phyloP scores from a whole-genome alignment of 2,888 invertebrate species.

The Hyles lineata region DNA sequence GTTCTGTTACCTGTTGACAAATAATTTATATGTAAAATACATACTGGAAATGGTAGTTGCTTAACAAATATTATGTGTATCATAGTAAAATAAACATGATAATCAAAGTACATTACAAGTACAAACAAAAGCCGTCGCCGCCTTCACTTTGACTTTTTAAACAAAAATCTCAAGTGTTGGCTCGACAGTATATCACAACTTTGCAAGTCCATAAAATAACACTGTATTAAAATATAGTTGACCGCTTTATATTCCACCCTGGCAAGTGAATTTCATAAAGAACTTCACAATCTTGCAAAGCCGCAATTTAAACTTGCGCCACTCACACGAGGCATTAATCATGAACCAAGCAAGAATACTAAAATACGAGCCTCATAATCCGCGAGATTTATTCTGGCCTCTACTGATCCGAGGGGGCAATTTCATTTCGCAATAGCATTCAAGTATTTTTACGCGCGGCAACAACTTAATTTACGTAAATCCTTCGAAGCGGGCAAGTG shows the following conservation, averaged over 20 bases:
- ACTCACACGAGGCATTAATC: conserved; percentile 10
- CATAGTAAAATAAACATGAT: neutral
- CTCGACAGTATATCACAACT: neutral
- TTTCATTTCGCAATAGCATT: conserved; percentile 1
- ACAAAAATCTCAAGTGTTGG: too few species aligned
- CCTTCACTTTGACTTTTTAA: too few species aligned
- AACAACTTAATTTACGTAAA: conserved; percentile 10
- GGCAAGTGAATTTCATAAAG: conserved; percentile 5
- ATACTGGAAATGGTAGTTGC: neutral
- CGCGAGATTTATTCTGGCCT: neutral
- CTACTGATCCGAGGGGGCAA: conserved; percentile 9
- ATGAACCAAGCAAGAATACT: conserved; percentile 14
- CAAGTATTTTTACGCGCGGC: neutral
- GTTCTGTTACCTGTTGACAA: conserved; percentile 49
- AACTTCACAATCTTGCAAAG: conserved; percentile 16
- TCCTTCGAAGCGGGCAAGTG: neutral
- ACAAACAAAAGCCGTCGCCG: too few species aligned
- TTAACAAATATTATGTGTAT: neutral
- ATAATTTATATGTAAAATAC: neutral
- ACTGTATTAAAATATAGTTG: conserved; percentile 12
- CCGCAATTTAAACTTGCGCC: conserved; percentile 2
- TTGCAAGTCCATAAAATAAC: conserved; percentile 4
- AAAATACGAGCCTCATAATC: conserved; percentile 11
- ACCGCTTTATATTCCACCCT: conserved; percentile 30
- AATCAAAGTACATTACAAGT: too few species aligned